These are phyloP conservation scores for Climacteris rufus DNA, from an alignment of 2,113 vertebrate genomes.

Conservation along the genomic window DNA sequence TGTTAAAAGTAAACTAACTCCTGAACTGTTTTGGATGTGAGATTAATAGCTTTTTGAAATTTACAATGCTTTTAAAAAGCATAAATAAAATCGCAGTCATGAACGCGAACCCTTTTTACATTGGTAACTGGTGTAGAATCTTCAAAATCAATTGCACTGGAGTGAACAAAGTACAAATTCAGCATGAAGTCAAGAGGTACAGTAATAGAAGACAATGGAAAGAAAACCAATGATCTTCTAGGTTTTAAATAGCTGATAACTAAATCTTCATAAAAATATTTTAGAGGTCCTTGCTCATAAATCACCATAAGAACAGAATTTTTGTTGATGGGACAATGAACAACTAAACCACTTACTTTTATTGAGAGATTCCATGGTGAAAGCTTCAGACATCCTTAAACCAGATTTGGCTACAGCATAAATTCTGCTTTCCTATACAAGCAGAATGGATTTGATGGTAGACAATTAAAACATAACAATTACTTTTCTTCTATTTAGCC, in stretches of 20 bases:
- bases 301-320: not conserved
- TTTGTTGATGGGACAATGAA: not conserved
- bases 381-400: constrained; percentile 90
- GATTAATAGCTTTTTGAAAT: not conserved
- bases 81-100: not conserved
- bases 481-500: not conserved
- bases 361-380: constrained; percentile 76
- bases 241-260: not conserved
- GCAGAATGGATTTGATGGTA: constrained; percentile 33
- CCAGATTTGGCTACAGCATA: constrained; percentile 97
- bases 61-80: not conserved
- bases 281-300: not conserved
- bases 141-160: not conserved
- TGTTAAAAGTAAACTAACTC: not conserved
- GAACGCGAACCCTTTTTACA: not conserved
- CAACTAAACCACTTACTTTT: constrained; percentile 80
- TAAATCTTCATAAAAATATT: not conserved
- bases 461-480: not conserved
- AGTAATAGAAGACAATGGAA: not conserved
- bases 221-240: not conserved
- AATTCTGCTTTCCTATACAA: constrained; percentile 91
- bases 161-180: not conserved
- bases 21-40: not conserved
- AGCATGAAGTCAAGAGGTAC: not conserved
- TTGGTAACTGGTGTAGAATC: not conserved